Percentiles rank a stretch among this genome's conserved stretches.
phyloP scores from a whole-genome alignment of 2,888 invertebrate species.

The Noctua janthe region DNA sequence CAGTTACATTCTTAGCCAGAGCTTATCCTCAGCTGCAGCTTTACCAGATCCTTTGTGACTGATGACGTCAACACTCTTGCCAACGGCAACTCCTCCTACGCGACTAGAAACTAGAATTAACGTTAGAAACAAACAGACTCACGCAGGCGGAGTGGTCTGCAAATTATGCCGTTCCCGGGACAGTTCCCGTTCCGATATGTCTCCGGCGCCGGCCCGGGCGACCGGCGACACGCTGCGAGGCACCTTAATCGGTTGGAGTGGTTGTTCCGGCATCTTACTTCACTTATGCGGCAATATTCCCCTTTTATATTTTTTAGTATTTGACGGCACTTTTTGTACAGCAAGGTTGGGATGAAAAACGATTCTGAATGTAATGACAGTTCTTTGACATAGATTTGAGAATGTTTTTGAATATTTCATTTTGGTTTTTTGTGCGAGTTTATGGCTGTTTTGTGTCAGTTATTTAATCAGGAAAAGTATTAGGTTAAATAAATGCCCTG shows the following conservation, averaged over 20 bases:
- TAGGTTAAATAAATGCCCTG: background rate
- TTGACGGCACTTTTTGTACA: constrained; percentile 8
- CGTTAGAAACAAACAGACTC: constrained; percentile 57
- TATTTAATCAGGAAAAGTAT: background rate
- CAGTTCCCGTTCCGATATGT: constrained; percentile 84
- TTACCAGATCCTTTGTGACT: background rate
- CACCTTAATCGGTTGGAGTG: constrained; percentile 74
- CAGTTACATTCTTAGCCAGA: background rate
- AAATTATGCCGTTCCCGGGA: constrained; percentile 80
- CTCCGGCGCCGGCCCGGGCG: constrained; percentile 83
- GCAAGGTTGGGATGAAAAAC: constrained; percentile 35
- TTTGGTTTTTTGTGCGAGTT: constrained; percentile 28
- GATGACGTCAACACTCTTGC: background rate
- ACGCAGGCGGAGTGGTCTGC: constrained; percentile 83
- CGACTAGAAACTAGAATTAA: background rate
- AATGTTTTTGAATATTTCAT: constrained; percentile 48
- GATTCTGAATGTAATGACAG: constrained; percentile 54
- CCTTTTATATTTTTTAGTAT: constrained; percentile 27
- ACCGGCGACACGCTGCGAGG: constrained; percentile 81
- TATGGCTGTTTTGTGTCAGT: background rate
- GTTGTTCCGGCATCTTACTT: constrained; percentile 78
- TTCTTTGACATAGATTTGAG: constrained; percentile 64
- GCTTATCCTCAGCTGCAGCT: background rate
- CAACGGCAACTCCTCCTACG: background rate
- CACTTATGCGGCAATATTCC: background rate